Base-by-base conservation (phyloP, 1,140 invertebrate species). In the Micrasema longulum region DNA sequence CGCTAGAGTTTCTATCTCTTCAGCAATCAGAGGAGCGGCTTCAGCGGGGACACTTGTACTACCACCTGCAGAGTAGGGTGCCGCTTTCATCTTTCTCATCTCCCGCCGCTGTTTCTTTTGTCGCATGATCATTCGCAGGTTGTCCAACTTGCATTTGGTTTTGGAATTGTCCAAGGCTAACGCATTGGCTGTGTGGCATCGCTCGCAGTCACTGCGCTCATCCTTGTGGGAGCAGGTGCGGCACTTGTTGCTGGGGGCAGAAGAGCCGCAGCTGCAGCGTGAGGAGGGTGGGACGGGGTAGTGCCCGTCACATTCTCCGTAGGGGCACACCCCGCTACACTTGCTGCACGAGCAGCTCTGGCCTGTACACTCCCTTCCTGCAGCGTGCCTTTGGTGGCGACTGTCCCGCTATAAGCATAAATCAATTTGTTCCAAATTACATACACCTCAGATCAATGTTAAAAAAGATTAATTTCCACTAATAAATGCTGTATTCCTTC, bases 61-160 rank as follows among this genome's bases (percentile, higher is more conserved):
- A 22, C 77, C 85, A 18, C 78, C 85, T 2, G 86, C 85, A 2
- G 89, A 87, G 77, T 94, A 95, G 1, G 93, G 93, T 9, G 90
- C 83, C 1, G 88, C 86, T 74, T 92, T 90, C 5, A 93, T 87
- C 76, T 94, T 91, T 67, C 94, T 87, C 4, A 92, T 93, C 79
- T 91, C 90, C 35, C 94, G 88, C 64, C 92, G 88, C 69, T 93
- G 92, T 62, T 94, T 90, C 76, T 92, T 89, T 79, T 96, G 93
- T 76, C 95, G 93, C 93, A 97, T 93, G 31, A 96, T 93, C 20
- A 94, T 85, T 69, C 93, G 89, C 12, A 97, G 84, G 63, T 93
- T 92, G 78, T 94, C 91, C 82, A 96, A 88, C 81, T 97, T 97
- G 45, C 91, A 91, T 75, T 93, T 91, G 4, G 92, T 93, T 72